Percentiles rank a stretch among this genome's conserved stretches.
phyloP scores from a whole-genome alignment of 2,888 invertebrate species.

The Plagiodera versicolora region DNA sequence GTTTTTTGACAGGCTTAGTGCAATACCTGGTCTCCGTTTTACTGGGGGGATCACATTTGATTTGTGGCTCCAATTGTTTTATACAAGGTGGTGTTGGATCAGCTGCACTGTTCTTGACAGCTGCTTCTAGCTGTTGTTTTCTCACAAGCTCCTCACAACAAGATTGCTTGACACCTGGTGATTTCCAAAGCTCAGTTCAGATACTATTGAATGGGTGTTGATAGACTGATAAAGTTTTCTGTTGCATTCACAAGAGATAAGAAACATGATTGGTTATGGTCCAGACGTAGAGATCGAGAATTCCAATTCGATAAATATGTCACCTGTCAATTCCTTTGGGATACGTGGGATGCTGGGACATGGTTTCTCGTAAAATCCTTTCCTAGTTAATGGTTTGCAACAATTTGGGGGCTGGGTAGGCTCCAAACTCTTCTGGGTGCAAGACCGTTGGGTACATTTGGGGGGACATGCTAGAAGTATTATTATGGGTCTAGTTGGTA shows the following conservation, averaged over 20 bases:
- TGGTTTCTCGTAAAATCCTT: background rate
- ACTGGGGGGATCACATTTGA: background rate
- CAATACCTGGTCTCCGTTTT: constrained; percentile 5
- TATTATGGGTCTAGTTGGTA: background rate
- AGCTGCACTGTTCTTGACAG: background rate
- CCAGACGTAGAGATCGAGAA: no score
- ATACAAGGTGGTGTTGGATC: background rate
- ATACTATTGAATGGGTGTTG: no score
- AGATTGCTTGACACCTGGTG: background rate
- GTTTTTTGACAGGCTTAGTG: background rate
- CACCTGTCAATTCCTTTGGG: background rate
- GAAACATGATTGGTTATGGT: no score
- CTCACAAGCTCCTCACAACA: background rate
- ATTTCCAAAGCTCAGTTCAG: no score
- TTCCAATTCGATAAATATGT: background rate
- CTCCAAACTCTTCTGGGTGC: constrained; percentile 12
- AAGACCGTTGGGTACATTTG: constrained; percentile 10
- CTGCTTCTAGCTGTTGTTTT: background rate
- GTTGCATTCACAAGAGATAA: no score
- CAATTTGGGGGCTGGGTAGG: constrained; percentile 16
- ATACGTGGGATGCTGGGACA: background rate
- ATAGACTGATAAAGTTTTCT: no score
- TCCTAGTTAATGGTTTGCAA: constrained; percentile 5
- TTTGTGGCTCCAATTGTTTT: background rate
- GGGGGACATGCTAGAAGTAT: constrained; percentile 6